These are phyloP conservation scores for Ageneiosus marmoratus DNA, from an alignment of 2,113 vertebrate genomes.

Conservation along the genomic window DNA sequence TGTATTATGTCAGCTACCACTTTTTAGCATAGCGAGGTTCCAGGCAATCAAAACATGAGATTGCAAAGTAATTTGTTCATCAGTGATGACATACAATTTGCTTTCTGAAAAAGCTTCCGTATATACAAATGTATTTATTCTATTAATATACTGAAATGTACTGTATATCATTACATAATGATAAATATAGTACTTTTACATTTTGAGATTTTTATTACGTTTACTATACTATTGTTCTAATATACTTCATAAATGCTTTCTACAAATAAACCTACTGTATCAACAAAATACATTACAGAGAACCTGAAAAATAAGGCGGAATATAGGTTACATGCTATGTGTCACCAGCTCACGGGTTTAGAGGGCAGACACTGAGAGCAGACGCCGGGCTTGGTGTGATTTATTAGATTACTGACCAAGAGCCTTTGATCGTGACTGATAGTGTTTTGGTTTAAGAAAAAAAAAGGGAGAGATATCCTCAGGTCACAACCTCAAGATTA, in stretches of 20 bases:
- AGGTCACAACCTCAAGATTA: constrained; percentile 60
- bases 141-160: not conserved
- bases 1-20: not conserved
- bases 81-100: not conserved
- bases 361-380: constrained; percentile 69
- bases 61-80: not conserved
- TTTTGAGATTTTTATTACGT: not conserved
- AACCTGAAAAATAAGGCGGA: not conserved
- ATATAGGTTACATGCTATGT: constrained; percentile 23
- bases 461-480: constrained; percentile 29
- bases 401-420: constrained; percentile 71
- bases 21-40: not conserved
- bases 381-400: constrained; percentile 62
- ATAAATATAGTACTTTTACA: not conserved
- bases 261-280: not conserved
- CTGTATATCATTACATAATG: not conserved
- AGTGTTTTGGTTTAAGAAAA: constrained; percentile 66
- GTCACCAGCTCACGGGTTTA: constrained; percentile 64
- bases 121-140: not conserved
- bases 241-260: not conserved
- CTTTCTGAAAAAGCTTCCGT: not conserved
- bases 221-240: no score
- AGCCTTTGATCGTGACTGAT: constrained; percentile 71
- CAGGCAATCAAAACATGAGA: not conserved
- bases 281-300: constrained; percentile 6